A percentile compares a stretch with the other conserved stretches of the same genome.
These are phyloP conservation scores for Ranitomeya variabilis DNA, from an alignment of 2,113 vertebrate genomes.

Conservation along the genomic window DNA sequence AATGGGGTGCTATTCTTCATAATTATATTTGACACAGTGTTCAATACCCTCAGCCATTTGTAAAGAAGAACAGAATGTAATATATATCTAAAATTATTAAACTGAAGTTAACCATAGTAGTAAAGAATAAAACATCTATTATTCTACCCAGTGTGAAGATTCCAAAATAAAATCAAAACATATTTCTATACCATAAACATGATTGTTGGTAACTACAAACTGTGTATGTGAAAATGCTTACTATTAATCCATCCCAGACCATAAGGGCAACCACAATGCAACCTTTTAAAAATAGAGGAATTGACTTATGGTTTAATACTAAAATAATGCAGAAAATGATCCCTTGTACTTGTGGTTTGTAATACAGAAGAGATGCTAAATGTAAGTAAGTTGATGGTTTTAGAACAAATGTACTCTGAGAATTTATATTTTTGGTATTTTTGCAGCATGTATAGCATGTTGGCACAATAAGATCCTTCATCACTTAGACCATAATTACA, in stretches of 20 bases:
- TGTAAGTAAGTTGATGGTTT: background rate
- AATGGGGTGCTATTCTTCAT: slow-evolving; percentile 54
- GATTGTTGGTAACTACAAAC: slow-evolving; percentile 44
- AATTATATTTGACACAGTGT: slow-evolving; percentile 58
- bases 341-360: background rate
- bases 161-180: slow-evolving; percentile 46
- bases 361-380: background rate
- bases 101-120: slow-evolving; percentile 42
- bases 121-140: slow-evolving; percentile 41
- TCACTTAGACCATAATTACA: background rate
- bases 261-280: slow-evolving; percentile 32
- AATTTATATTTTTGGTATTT: background rate
- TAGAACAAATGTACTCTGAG: background rate
- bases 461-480: background rate
- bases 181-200: slow-evolving; percentile 33
- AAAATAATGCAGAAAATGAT: slow-evolving; percentile 10
- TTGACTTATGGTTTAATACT: slow-evolving; percentile 42
- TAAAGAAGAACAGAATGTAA: slow-evolving; percentile 51
- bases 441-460: background rate
- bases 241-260: slow-evolving; percentile 41
- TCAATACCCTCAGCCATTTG: slow-evolving; percentile 36
- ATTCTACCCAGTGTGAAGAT: slow-evolving; percentile 27
- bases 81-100: slow-evolving; percentile 33
- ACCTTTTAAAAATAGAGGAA: slow-evolving; percentile 29
- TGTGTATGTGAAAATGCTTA: slow-evolving; percentile 46